A percentile compares a stretch with the other conserved stretches of the same genome.
phyloP scores from a whole-genome alignment of 2,797 vertebrate genomes.

The Danio jaintianensis region DNA sequence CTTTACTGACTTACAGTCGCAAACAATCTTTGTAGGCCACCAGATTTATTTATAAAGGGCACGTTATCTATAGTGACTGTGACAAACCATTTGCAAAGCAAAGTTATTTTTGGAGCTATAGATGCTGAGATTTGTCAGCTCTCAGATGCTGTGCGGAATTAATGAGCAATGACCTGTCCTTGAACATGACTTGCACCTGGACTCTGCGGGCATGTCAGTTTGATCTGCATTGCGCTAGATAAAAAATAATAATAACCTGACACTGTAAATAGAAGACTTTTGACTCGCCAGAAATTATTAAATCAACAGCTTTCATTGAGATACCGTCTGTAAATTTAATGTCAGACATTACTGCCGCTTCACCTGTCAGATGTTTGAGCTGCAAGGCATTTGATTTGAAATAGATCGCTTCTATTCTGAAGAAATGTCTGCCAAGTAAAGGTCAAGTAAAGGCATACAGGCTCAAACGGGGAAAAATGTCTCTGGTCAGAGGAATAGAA shows the following conservation, averaged over 20 bases:
- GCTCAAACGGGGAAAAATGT: slow-evolving; percentile 1
- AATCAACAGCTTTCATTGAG: not conserved
- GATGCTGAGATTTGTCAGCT: slow-evolving; percentile 15
- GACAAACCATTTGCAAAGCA: slow-evolving; percentile 20
- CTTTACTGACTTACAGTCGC: not conserved
- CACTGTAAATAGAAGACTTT: not conserved
- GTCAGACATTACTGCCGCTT: not conserved
- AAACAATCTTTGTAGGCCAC: not conserved
- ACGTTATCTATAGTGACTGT: not conserved
- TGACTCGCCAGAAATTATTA: not conserved
- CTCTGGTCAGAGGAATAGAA: slow-evolving; percentile 4
- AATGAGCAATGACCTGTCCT: slow-evolving; percentile 39
- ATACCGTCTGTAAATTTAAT: not conserved
- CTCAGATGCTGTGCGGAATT: slow-evolving; percentile 30
- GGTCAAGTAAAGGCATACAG: not conserved
- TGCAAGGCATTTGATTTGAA: not conserved
- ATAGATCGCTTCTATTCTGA: not conserved
- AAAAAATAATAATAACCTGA: slow-evolving; percentile 9
- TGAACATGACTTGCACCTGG: slow-evolving; percentile 28
- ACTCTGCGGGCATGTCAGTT: slow-evolving; percentile 23
- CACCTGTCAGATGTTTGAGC: not conserved
- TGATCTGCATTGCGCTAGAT: slow-evolving; percentile 28
- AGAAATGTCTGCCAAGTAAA: not conserved
- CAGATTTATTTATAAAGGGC: not conserved
- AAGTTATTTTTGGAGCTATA: slow-evolving; percentile 8